phyloP scores from a whole-genome alignment of 2,113 vertebrate genomes.

The Carassius carassius region DNA sequence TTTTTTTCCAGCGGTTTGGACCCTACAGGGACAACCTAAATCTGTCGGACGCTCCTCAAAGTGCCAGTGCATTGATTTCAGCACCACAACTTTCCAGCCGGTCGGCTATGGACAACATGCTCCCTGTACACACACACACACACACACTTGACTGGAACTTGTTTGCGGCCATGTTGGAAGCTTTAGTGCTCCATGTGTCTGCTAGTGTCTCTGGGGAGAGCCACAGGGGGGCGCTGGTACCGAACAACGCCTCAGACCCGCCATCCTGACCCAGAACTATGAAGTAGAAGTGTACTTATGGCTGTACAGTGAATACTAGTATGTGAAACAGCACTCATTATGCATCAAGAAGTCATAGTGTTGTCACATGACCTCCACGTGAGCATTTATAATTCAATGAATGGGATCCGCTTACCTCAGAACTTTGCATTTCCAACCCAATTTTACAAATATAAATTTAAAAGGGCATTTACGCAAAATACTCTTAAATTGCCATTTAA shows the following conservation, averaged over 20 bases:
- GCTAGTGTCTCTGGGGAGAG: conserved; percentile 19
- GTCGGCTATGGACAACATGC: conserved; percentile 56
- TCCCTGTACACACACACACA: conserved; percentile 34
- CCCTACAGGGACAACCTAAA: conserved; percentile 68
- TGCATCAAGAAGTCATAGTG: too few species aligned
- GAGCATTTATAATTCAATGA: too few species aligned
- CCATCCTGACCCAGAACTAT: not conserved
- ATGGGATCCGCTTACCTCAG: too few species aligned
- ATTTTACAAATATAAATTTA: too few species aligned
- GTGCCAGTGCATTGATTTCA: conserved; percentile 81
- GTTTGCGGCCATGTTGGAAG: conserved; percentile 28
- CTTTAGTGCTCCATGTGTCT: conserved; percentile 38
- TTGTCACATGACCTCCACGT: too few species aligned
- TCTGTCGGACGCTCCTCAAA: conserved; percentile 73
- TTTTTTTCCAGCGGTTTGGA: conserved; percentile 36
- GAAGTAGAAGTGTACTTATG: not conserved
- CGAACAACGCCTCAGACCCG: not conserved
- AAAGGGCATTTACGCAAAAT: too few species aligned
- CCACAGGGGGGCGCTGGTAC: conserved; percentile 51
- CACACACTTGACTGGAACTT: conserved; percentile 31
- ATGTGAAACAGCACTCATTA: too few species aligned
- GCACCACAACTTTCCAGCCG: conserved; percentile 68
- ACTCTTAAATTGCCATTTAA: too few species aligned
- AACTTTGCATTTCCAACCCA: too few species aligned
- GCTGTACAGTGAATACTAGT: not conserved